Evolutionary conservation across 2,797 vertebrate genomes (phyloP), one percentile per base, ranked within the genome.

Genomic region (Anguilla anguilla): DNA sequence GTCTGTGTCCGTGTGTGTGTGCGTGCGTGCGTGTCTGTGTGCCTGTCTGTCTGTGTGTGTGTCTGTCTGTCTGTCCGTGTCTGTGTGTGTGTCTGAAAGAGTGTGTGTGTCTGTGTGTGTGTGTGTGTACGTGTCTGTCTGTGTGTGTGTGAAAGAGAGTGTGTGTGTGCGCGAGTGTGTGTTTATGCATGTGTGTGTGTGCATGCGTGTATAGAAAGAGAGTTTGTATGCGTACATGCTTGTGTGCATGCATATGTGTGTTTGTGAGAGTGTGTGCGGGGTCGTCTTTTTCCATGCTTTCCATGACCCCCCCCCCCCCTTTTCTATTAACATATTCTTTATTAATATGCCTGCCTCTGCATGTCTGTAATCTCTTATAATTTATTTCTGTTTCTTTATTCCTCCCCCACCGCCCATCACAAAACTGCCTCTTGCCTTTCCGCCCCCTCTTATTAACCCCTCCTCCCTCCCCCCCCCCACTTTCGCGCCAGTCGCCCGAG

Each of bases 401-500:
- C n/a, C 64, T 57, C 67, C 79, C 43, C 28, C 72, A 61, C 53
- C 74, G 39, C 39, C 25, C 53, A 22, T 74, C 55, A 53, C n/a
- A 74, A 11, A 87, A 64, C 86, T 77, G 61, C 77, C 57, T 87
- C 86, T 83, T 82, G 39, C 77, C 86, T 79, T 25, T 28, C 74
- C 51, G 39, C 85, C 67, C 72, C 31, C 69, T 59, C 3, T 79
- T 55, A 69, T 77, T 85, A 86, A 79, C 69, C 67, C 35, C 85
- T 39, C 17, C 85, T n/a, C 67, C 74, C 79, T 15, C 57, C 5
- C 22, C 55, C 86, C 39, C 59, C 22, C 39, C 82, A 9, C 59
- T 87, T 81, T 69, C 22, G 9, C n/a, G 91, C 94, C 97, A 97
- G 97, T 97, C 95, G 43, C 96, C 97, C 93, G 97, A 98, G 94